Percentiles rank a stretch among this genome's conserved stretches.
These are phyloP conservation scores for Himantopus leucocephalus DNA, from an alignment of 2,113 vertebrate species.

Conservation along the genomic window DNA sequence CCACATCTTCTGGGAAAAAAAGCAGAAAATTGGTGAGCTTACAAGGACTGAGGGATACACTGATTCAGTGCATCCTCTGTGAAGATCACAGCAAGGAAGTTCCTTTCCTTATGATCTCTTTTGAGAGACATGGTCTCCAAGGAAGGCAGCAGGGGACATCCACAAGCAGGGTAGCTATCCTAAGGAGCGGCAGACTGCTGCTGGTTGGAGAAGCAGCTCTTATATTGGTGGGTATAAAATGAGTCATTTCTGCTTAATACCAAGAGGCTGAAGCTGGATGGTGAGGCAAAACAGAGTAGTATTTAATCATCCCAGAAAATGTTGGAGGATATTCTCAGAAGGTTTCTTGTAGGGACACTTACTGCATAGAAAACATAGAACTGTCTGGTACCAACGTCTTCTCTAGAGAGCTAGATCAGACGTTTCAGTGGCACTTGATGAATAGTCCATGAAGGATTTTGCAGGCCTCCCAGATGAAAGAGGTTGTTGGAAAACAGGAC, in stretches of 20 bases:
- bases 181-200: background rate
- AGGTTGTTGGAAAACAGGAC: slow-evolving; percentile 14
- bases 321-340: slow-evolving; percentile 18
- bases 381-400: background rate
- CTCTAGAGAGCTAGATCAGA: slow-evolving; percentile 11
- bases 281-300: background rate
- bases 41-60: background rate
- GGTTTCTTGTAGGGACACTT: background rate
- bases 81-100: background rate
- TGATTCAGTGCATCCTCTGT: background rate
- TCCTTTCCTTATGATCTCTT: background rate
- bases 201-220: background rate
- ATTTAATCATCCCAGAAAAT: slow-evolving; percentile 26
- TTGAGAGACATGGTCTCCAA: background rate
- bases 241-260: background rate
- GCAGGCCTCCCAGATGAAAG: background rate
- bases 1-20: background rate
- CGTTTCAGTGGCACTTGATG: slow-evolving; percentile 18
- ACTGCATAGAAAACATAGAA: background rate
- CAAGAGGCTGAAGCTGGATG: background rate
- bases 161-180: background rate
- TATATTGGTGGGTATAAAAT: background rate
- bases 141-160: background rate
- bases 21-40: background rate
- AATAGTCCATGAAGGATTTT: slow-evolving; percentile 8